Evolutionary conservation across 2,888 invertebrate genomes (phyloP), one percentile per base, ranked within the genome.

Genomic region (Byasa hedistus): DNA sequence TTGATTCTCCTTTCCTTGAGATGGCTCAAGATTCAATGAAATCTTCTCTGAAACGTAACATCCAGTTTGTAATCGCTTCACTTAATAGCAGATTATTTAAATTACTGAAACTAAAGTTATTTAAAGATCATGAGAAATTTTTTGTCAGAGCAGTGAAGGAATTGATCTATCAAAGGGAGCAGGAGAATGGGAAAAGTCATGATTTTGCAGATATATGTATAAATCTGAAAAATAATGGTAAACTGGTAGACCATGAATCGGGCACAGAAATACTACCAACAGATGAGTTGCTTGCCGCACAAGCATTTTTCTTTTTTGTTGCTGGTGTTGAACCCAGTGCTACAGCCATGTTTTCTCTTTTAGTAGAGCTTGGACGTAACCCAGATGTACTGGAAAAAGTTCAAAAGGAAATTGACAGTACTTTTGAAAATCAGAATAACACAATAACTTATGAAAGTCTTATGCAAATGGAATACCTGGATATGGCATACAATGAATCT

Each of bases 281-380:
- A 0, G 86, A 85, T 61, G 86, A 83, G 61, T 39, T 83, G 7
- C 64, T 87, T 24, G 81, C 84, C 5, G 84, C 86, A 7, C 86
- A 89, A 71, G 83, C 81, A 0, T 85, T 89, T 64, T 83, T 89
- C 70, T 88, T 87, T 70, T 86, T 84, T 61, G 72, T 77, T 51
- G 90, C 87, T 36, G 91, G 90, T 0, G 84, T 85, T 2, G 89
- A 89, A 55, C 85, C 89, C 1, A 79, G 83, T 2, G 85, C 89
- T 0, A 76, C 80, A 5, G 75, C 79, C 1, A 78, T 89, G 66
- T 82, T 80, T 64, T 77, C 75, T 21, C 73, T 79, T 0, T 69
- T 86, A 1, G 75, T 83, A 32, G 82, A 85, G 72, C 72, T 91
- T 0, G 88, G 88, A 3, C 73, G 76, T 48, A 72, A 86, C 68